Base-by-base conservation (phyloP, 2,113 vertebrate species). In the Neotoma lepida region DNA sequence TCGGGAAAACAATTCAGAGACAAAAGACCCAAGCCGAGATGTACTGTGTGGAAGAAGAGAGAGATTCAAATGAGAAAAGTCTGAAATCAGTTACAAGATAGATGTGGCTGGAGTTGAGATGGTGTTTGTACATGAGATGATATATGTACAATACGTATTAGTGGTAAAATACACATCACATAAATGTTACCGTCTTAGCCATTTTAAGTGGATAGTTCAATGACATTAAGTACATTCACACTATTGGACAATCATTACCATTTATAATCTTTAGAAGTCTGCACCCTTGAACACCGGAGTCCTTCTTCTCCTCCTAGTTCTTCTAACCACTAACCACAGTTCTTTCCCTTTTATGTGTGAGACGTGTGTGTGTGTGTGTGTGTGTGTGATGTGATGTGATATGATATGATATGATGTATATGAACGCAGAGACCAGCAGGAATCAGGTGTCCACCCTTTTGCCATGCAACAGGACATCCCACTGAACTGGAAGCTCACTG, bases 1-100 rank as follows among this genome's bases (percentile, higher is more conserved):
- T 80, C 93, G 85, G 96, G 96, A 97, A 97, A 97, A 71, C 30
- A 93, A 91, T 93, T 97, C 96, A 96, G 96, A 96, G 92, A 89
- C 91, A 86, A 61, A 97, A 97, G 82, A 77, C 90, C 91, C 93
- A 95, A 95, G 96, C 70, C 81, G 93, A 94, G 96, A 96, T 95
- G 96, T 76, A 94, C 74, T 82, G 88, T 95, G 68, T 86, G 87
- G 93, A 89, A 95, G 90, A 91, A 97, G 91, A 61, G 88, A 90
- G 84, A 89, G 91, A 92, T 94, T 95, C 85, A 87, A 95, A 96
- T 91, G 39, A 35, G 0, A 54, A 90, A 90, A 49, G 95, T 85
- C 88, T 96, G 96, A 97, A 96, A 97, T 89, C 91, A 97, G 93
- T 94, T 94, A 64, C 66, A 33, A 78, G 35, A 14, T 51, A 17